These are phyloP conservation scores for Discoglossus pictus DNA, from an alignment of 2,797 vertebrate genomes.

Conservation along the genomic window DNA sequence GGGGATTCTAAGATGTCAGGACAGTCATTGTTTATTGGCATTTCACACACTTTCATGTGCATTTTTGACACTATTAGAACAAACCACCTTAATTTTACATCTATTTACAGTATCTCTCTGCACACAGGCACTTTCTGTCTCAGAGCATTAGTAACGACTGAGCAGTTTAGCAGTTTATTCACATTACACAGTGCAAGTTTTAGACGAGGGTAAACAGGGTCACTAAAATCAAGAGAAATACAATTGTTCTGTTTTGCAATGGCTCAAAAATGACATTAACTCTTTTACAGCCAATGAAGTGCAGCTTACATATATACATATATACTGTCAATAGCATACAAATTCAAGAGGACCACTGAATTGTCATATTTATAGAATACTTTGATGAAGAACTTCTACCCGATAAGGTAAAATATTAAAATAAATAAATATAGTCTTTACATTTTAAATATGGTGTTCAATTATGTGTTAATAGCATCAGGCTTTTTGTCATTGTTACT, in stretches of 20 bases:
- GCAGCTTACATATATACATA: no score
- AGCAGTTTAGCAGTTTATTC: slow-evolving; percentile 8
- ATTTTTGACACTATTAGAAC: slow-evolving; percentile 24
- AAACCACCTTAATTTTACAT: slow-evolving; percentile 12
- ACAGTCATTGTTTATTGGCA: slow-evolving; percentile 31
- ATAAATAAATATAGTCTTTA: no score
- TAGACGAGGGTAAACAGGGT: slow-evolving; percentile 4
- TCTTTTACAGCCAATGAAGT: no score
- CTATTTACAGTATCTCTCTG: not conserved
- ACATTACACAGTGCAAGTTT: not conserved
- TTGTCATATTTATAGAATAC: no score
- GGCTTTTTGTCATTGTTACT: no score
- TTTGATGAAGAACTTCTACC: no score
- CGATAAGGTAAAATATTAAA: no score
- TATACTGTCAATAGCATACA: no score
- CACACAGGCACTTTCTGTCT: slow-evolving; percentile 22
- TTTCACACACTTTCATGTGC: slow-evolving; percentile 27
- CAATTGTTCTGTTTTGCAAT: not conserved
- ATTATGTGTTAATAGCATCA: no score
- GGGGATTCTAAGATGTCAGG: slow-evolving; percentile 51
- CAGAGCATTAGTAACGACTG: slow-evolving; percentile 30
- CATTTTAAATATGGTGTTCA: no score
- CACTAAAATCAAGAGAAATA: not conserved
- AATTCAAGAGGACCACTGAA: no score
- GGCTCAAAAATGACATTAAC: no score